phyloP scores from a whole-genome alignment of 2,797 vertebrate species.

The Bradypodion ventrale region DNA sequence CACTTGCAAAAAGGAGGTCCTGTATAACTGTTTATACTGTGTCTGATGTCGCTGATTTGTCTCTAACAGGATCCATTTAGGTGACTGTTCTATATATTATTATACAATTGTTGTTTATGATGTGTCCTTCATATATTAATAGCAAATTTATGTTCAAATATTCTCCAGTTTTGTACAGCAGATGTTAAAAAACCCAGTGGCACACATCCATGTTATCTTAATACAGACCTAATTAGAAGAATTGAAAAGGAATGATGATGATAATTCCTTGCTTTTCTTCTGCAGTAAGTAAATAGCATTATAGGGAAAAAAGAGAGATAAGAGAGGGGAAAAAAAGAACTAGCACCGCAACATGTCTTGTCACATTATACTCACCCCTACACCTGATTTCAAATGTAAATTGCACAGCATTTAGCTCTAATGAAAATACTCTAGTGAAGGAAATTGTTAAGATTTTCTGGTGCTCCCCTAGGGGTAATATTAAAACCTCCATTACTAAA shows the following conservation, averaged over 20 bases:
- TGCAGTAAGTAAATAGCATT: constrained; percentile 74
- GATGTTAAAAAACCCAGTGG: constrained; percentile 51
- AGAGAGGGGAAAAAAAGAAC: constrained; percentile 23
- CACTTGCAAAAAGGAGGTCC: no score
- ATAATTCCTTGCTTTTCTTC: constrained; percentile 70
- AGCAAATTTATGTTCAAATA: constrained; percentile 43
- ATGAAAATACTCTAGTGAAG: constrained; percentile 85
- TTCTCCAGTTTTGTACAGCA: constrained; percentile 64
- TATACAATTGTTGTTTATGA: constrained; percentile 32
- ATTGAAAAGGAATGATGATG: constrained; percentile 68
- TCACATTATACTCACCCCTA: constrained; percentile 80
- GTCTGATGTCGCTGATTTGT: no score
- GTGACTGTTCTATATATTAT: background rate
- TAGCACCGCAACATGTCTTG: constrained; percentile 76
- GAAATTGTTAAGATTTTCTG: constrained; percentile 87
- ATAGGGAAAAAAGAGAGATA: no score
- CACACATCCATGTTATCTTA: constrained; percentile 57
- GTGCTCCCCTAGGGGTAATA: constrained; percentile 83
- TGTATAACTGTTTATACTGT: no score
- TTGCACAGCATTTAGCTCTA: constrained; percentile 84
- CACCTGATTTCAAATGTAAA: constrained; percentile 85
- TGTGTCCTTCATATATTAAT: constrained; percentile 52
- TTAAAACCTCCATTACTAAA: constrained; percentile 81
- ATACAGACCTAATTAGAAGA: constrained; percentile 64
- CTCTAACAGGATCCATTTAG: background rate